phyloP scores from a whole-genome alignment of 1,140 invertebrate genomes.

The Acyrthosiphon pisum region DNA sequence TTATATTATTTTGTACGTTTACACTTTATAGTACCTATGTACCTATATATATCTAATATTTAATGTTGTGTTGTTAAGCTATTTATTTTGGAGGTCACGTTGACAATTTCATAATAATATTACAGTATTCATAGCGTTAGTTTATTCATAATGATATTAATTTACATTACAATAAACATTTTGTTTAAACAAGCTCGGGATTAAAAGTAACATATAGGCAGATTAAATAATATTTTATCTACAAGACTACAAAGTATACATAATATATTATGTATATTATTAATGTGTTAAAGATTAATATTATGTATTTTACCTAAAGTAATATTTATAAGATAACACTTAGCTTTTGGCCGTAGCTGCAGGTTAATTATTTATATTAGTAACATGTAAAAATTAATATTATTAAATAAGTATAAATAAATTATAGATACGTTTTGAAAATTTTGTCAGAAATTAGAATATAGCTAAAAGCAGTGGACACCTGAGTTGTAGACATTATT shows the following conservation, averaged over 20 bases:
- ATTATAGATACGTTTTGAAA: background rate
- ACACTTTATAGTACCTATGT: background rate
- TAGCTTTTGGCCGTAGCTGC: background rate
- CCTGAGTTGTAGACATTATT: background rate
- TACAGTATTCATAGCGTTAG: background rate
- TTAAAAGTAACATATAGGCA: background rate
- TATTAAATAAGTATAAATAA: background rate
- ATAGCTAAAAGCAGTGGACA: background rate
- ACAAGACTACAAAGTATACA: background rate
- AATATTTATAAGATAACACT: background rate
- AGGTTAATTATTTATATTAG: background rate
- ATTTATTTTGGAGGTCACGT: conserved; percentile 7
- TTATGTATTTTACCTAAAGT: conserved; percentile 17
- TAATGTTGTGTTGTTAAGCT: background rate
- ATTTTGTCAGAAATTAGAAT: background rate
- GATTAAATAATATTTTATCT: conserved; percentile 7
- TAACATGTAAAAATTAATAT: background rate
- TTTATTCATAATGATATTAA: background rate
- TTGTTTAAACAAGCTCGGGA: background rate
- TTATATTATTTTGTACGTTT: background rate
- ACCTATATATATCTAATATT: background rate
- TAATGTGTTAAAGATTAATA: conserved; percentile 9
- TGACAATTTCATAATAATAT: conserved; percentile 21
- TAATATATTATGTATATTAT: conserved; percentile 3
- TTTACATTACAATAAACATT: conserved; percentile 4